These are phyloP conservation scores for Emydocephalus ijimae DNA, from an alignment of 2,113 vertebrate genomes.

Conservation along the genomic window DNA sequence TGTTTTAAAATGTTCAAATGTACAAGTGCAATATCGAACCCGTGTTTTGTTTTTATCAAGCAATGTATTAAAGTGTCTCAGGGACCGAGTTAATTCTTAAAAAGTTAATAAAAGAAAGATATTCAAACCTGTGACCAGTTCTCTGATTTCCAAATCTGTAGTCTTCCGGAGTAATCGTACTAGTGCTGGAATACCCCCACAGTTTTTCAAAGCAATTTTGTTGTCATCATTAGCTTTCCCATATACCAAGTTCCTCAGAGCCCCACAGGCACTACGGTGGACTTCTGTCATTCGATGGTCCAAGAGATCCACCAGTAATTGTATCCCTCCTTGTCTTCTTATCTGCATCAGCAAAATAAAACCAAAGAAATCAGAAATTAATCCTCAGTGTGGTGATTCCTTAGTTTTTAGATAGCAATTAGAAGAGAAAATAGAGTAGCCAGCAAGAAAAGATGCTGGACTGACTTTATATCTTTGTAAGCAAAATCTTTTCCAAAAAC, in stretches of 20 bases:
- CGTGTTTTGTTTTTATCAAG: background rate
- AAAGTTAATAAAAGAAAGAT: background rate
- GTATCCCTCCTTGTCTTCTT: constrained; percentile 93
- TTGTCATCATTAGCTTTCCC: constrained; percentile 98
- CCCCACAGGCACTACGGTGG: constrained; percentile 96
- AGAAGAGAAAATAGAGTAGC: background rate
- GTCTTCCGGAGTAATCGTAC: constrained; percentile 94
- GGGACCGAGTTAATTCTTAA: background rate
- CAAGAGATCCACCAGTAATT: constrained; percentile 93
- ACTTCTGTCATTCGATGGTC: constrained; percentile 98
- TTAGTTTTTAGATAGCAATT: background rate
- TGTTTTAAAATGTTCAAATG: background rate
- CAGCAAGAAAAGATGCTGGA: background rate
- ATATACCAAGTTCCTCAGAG: constrained; percentile 94
- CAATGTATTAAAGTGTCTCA: background rate
- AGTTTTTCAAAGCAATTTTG: constrained; percentile 97
- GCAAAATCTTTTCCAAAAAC: background rate
- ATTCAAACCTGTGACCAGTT: constrained; percentile 93
- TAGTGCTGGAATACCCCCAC: constrained; percentile 93
- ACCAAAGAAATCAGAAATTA: background rate
- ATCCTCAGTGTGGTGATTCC: background rate
- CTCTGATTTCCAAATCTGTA: constrained; percentile 93
- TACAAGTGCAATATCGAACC: background rate
- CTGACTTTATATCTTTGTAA: fast-evolving
- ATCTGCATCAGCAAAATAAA: constrained; percentile 77